Conservation (phyloP, 1,140 invertebrate species). For the Saccostrea echinata region DNA sequence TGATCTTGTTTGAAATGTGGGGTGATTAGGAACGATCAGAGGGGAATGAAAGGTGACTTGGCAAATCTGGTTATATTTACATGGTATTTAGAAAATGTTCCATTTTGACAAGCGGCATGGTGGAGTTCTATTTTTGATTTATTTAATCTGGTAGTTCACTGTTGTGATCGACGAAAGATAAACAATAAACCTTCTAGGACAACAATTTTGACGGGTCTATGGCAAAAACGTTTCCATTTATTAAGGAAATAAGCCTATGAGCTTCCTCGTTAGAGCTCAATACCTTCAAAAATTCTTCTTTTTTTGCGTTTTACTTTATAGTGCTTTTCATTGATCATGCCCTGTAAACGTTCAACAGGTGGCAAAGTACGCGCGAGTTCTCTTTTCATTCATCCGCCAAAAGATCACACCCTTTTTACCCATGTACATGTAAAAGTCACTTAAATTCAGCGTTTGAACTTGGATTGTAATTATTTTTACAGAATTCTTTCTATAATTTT, state of each 20-base stretch:
- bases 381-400: conserved; percentile 19
- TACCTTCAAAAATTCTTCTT: neutral
- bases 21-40: neutral
- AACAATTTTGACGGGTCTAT: conserved; percentile 2
- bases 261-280: neutral
- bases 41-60: neutral
- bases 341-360: neutral
- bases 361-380: neutral
- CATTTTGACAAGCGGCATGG: neutral
- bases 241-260: neutral
- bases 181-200: neutral
- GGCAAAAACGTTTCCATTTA: neutral
- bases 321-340: neutral
- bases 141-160: neutral
- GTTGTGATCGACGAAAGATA: conserved; percentile 6
- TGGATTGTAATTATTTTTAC: neutral
- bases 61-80: neutral
- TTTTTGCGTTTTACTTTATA: neutral
- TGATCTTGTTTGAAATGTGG: neutral
- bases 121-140: neutral
- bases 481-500: neutral
- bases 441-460: neutral
- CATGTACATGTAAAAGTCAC: conserved; percentile 9
- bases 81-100: conserved; percentile 22
- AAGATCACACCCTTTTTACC: neutral